Evolutionary conservation across 2,113 vertebrate species (phyloP), one percentile per base, ranked within the genome.

Genomic region (Serinus canaria): DNA sequence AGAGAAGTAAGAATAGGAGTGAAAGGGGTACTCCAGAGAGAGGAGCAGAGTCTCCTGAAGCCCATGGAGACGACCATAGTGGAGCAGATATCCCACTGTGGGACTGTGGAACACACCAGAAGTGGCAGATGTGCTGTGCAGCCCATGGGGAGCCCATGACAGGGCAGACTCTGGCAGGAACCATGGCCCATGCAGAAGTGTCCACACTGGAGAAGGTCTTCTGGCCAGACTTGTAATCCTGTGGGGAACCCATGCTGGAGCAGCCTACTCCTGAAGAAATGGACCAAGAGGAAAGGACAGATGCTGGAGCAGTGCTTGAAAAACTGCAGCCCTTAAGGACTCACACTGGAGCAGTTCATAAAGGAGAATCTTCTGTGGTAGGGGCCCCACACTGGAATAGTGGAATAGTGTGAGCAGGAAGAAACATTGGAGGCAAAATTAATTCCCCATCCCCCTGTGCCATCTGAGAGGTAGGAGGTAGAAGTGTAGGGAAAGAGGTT

Each of bases 181-280:
- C 11, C 0, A 0, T 13, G 30, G n/a, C 9, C 13, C 7, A 3
- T 44, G 20, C 17, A 58, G 33, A 62, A 14, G 7, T 56, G 14
- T 21, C 15, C 43, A 47, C 2, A 2, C 6, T 41, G 56, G 13
- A 63, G 25, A 44, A 28, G 4, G 8, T 24, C 56, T 73, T 46
- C 8, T 30, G 41, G 11, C 24, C 55, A 21, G 7, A 60, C 13
- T 8, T 50, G 21, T 39, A 52, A 55, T 17, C 10, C 14, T 39
- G 5, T 15, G 19, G 25, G 22, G 18, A 33, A 14, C 3, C 14
- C 33, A 33, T 30, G 8, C 13, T 25, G 27, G 13, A 72, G 23
- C 12, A 66, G 10, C 43, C 18, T 2, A 1, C 5, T 60, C 5
- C 50, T 79, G 25, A 73, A 73, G 25, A 23, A 56, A 22, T 73